Conservation (phyloP, 35 echinoderm and acorn worm genomes). For the Hemicentrotus pulcherrimus region DNA sequence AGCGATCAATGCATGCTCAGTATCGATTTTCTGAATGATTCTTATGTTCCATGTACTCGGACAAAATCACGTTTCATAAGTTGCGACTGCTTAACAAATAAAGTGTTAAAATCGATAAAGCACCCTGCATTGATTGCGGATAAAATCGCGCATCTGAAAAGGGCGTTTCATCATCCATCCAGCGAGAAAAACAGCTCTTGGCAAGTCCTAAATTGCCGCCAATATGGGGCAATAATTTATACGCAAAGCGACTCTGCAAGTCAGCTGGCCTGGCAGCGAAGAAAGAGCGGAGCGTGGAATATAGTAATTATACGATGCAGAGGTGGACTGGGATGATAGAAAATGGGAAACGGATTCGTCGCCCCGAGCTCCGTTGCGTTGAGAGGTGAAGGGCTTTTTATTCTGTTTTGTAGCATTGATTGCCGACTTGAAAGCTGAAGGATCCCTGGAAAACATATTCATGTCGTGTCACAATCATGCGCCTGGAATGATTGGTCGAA, state of each 20-base stretch:
- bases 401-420: not conserved
- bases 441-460: not conserved
- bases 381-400: not conserved
- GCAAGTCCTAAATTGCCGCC: not conserved
- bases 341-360: not conserved
- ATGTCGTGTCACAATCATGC: not conserved
- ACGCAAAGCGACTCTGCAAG: not conserved
- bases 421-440: not conserved
- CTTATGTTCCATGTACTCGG: not conserved
- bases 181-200: constrained; percentile 9
- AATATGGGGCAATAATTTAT: constrained; percentile 6
- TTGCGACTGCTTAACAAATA: not conserved
- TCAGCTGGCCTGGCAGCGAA: not conserved
- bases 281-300: not conserved
- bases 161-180: not conserved
- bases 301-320: not conserved
- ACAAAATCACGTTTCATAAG: not conserved
- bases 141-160: not conserved
- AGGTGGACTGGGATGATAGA: not conserved
- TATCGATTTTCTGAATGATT: too few relatives aligned
- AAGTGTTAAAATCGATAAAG: not conserved
- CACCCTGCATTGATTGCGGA: not conserved
- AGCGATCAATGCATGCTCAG: too few relatives aligned
- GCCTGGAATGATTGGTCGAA: not conserved
- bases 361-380: not conserved